Evolutionary conservation across 2,888 invertebrate species (phyloP), one percentile per base, ranked within the genome.

Genomic region (Pyrrhia umbra): DNA sequence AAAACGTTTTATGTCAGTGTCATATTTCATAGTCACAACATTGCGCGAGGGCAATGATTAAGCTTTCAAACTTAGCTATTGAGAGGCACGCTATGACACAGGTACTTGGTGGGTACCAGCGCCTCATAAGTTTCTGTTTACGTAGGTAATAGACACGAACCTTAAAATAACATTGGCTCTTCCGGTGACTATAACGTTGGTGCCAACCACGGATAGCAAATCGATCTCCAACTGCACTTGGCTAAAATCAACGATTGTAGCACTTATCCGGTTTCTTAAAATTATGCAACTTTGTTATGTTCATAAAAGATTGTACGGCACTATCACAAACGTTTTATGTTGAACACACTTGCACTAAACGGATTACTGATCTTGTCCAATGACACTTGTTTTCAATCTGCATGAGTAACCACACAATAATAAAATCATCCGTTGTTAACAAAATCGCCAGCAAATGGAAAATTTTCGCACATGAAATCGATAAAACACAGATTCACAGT

Each of bases 121-220:
- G 42, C 74, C 77, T 72, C 63, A 66, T 75, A 61, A 68, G 72
- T 69, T 79, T 82, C 70, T 68, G 72, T 73, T 72, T 49, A 34
- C 20, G 45, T 82, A 82, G 74, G 77, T 82, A 69, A 72, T 79
- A 69, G 69, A 45, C 59, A 87, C 90, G 75, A 88, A 94, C 94
- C 93, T 93, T 92, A 93, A 90, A 91, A 92, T 91, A 93, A 90
- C 94, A 94, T 94, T 94, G 90, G 91, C 90, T 90, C 90, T 91
- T 92, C 90, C 90, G 90, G 89, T 89, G 88, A 88, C 83, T 87
- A 77, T 74, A 80, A 80, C 85, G 86, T 84, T 84, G 87, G 85
- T 90, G 89, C 87, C 89, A 90, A 89, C 86, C 84, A 83, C 85
- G 81, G 85, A 79, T 81, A 83, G 84, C 77, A 85, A 81, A 81